Percentiles rank a stretch among this genome's conserved stretches.
phyloP scores from a whole-genome alignment of 2,113 vertebrate species.

The Crotalus helleri region DNA sequence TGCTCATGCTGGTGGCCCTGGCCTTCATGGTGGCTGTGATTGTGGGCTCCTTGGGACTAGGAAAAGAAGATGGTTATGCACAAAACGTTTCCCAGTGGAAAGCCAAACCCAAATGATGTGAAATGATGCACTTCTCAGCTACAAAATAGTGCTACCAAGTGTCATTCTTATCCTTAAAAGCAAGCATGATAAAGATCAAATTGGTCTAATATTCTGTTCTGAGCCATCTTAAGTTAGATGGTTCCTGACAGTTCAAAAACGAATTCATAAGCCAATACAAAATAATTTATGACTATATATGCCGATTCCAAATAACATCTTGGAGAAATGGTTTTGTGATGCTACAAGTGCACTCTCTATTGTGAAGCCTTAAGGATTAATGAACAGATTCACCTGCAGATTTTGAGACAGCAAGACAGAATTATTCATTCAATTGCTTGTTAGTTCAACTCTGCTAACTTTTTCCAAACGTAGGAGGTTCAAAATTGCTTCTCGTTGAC shows the following conservation, averaged over 20 bases:
- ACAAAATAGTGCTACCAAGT: neutral
- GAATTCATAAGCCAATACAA: neutral
- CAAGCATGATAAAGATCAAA: neutral
- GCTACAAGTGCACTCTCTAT: neutral
- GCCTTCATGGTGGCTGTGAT: conserved; percentile 73
- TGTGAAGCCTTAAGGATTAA: neutral
- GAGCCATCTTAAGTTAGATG: neutral
- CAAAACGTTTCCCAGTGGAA: neutral
- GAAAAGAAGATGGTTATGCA: neutral
- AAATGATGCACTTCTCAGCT: neutral
- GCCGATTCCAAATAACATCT: neutral
- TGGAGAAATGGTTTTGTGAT: neutral
- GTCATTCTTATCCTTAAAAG: neutral
- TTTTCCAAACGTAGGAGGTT: neutral
- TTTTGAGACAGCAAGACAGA: neutral
- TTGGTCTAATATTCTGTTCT: neutral
- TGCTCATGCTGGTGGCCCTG: conserved; percentile 37
- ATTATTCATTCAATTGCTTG: neutral
- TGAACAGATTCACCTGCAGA: too few relatives aligned
- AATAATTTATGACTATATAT: too few relatives aligned
- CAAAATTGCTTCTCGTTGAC: neutral
- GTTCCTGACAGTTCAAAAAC: neutral
- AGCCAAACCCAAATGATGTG: neutral
- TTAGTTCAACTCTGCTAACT: neutral
- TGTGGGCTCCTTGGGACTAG: conserved; percentile 87